These are phyloP conservation scores for Apistogramma diplotaenia DNA, from an alignment of 2,113 vertebrate genomes.

Conservation along the genomic window DNA sequence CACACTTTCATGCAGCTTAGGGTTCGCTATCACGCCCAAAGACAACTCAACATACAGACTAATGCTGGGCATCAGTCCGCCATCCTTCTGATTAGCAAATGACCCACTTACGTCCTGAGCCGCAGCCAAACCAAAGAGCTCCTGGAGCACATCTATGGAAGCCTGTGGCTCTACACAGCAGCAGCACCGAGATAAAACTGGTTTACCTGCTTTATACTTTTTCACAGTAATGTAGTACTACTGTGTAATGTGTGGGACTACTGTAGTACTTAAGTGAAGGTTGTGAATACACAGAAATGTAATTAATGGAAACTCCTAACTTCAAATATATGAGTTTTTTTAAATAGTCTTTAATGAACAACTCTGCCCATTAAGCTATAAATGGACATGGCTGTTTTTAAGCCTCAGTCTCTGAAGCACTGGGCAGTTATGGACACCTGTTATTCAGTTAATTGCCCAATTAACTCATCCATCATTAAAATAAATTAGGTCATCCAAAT, in stretches of 20 bases:
- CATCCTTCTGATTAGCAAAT: neutral
- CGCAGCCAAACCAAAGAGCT: neutral
- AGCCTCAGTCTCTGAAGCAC: constrained; percentile 69
- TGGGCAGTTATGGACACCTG: constrained; percentile 77
- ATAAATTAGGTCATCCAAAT: constrained; percentile 74
- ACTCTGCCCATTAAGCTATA: constrained; percentile 44
- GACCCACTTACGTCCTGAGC: rapidly evolving
- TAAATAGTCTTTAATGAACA: constrained; percentile 25
- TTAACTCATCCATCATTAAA: constrained; percentile 77
- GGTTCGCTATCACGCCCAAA: neutral
- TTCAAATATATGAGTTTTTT: neutral
- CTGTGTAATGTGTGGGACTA: too few species aligned
- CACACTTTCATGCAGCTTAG: neutral
- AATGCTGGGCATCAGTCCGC: neutral
- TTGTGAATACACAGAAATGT: neutral
- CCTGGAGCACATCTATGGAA: neutral
- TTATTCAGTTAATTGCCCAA: constrained; percentile 78
- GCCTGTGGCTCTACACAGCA: neutral
- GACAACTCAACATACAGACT: neutral
- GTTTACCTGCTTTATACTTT: neutral
- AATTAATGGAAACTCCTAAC: too few species aligned
- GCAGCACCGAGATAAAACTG: neutral
- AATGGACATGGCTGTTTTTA: constrained; percentile 46
- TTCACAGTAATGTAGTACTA: neutral
- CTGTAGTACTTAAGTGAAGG: too few species aligned